Evolutionary conservation across 2,113 vertebrate species (phyloP), one percentile per base, ranked within the genome.

Genomic region (Cyprinodon brontotheroides): DNA sequence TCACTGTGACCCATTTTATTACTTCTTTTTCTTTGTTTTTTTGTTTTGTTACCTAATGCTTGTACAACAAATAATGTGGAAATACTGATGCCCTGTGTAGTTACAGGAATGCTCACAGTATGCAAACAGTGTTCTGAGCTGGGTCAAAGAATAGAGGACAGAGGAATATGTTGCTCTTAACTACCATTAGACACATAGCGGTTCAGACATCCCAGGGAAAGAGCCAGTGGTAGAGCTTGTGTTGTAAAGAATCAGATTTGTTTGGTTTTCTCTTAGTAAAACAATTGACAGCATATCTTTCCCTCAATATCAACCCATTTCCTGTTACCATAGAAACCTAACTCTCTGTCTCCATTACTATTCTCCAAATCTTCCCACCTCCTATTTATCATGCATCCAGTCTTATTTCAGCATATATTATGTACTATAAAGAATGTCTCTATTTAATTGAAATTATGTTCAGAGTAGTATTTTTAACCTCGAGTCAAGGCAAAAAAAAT

Each of bases 301-400:
- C 72, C 88, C 74, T 89, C 79, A 71, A 75, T 83, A 82, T 72
- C 69, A 81, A 77, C 77, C 69, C 47, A 38, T 86, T 86, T 88
- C 77, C 71, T 86, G 88, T 91, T 89, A 88, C 91, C 74, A 91
- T 90, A 78, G 89, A 74, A 86, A 92, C 89, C 68, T 3, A 11
- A 72, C 74, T 84, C 67, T 63, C 71, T 78, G 75, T 68, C 68
- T 74, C 77, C 72, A 63, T 39, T 76, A 69, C 79, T 73, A 50
- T 78, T 83, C 77, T 71, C 43, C 20, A 72, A 64, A 70, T 80
- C 78, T 74, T 81, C 83, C 75, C 50, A 78, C 68, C 80, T 85
- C 64, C 63, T 85, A 76, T 70, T 59, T 73, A 70, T 87, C 84
- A 78, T 81, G 70, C 77, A 70, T 89, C 67, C 72, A 63, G 68